Base-by-base conservation (phyloP, 2,113 vertebrate species). In the Campylomormyrus tamandua region DNA sequence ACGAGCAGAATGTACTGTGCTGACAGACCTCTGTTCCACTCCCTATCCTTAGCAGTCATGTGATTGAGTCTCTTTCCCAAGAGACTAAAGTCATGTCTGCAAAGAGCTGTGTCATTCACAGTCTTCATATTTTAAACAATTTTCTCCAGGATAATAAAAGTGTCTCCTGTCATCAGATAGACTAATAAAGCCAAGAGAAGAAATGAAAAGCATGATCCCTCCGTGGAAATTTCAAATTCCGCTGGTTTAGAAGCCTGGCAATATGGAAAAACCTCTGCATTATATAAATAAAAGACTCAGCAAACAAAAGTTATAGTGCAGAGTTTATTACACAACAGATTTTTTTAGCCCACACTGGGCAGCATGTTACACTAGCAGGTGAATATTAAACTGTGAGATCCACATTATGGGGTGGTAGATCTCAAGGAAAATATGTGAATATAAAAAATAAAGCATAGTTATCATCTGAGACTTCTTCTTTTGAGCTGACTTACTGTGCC, bases 251-350 rank as follows among this genome's bases (percentile, higher is more conserved):
- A 35, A 7, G 31, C 74, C 31, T 10, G 31, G 74, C 4, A 42
- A 80, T 80, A 80, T 80, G 35, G 74, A 42, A 80, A 42, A 80
- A 42, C 31, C 15, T 42, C 74, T 5, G 74, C 74, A 42, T 80
- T 80, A 42, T 80, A 80, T 80, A 39, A 80, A 80, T 39, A 80
- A 80, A 35, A 42, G 35, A 80, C 31, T 42, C 74, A 42, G 74
- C 35, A 80, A 80, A 80, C 74, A 80, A 80, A 80, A 80, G 74
- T 35, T 80, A 39, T 80, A 80, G 74, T 39, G 74, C 74, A 80
- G 74, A 80, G 31, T 80, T 80, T 80, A 80, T 80, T 80, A 80
- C 74, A 80, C 74, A 80, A 42, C 35, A 8, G 31, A 39, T 80
- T 80, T 80, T 74, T 80, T 80, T 42, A 80, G 35, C 74, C 31